Evolutionary conservation across 2,888 invertebrate species (phyloP).

Genomic region (Psococerastis gibbosa): DNA sequence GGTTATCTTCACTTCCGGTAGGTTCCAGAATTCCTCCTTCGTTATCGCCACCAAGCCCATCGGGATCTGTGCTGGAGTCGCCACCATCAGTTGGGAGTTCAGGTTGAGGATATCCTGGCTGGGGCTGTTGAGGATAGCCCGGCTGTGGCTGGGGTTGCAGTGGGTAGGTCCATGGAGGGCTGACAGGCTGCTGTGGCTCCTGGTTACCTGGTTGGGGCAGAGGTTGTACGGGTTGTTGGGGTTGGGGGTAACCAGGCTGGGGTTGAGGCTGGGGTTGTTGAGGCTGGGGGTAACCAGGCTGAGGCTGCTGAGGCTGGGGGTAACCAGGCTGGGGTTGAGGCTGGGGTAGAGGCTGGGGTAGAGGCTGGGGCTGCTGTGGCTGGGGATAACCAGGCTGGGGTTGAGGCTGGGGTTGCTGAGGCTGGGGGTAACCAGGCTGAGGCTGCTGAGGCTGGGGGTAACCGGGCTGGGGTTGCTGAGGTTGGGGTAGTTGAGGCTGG

Average conservation of each 20-base stretch:
- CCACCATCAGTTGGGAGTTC: no score
- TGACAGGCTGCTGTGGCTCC: constrained; percentile 10
- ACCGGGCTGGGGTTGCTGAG: constrained; percentile 7
- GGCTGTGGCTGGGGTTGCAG: constrained; percentile 8
- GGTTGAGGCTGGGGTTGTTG: constrained; percentile 11
- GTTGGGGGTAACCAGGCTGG: constrained; percentile 9
- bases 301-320: constrained; percentile 12
- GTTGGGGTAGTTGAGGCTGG: constrained; percentile 12
- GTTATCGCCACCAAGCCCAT: constrained; percentile 2
- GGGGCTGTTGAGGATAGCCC: constrained; percentile 9
- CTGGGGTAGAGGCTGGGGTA: constrained; percentile 11
- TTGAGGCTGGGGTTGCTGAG: constrained; percentile 8
- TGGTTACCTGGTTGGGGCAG: constrained; percentile 10
- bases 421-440: constrained; percentile 9
- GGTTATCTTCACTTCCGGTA: not conserved
- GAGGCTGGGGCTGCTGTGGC: constrained; percentile 10
- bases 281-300: constrained; percentile 13
- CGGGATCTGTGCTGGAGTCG: not conserved
- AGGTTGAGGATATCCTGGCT: constrained; percentile 5
- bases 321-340: constrained; percentile 9
- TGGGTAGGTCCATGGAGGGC: no score
- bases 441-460: constrained; percentile 13
- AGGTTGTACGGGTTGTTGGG: constrained; percentile 8
- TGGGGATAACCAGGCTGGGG: constrained; percentile 12
- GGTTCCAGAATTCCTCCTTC: constrained; percentile 3